These are phyloP conservation scores for Magallana gigas DNA, from an alignment of 1,140 invertebrate genomes.

Conservation along the genomic window DNA sequence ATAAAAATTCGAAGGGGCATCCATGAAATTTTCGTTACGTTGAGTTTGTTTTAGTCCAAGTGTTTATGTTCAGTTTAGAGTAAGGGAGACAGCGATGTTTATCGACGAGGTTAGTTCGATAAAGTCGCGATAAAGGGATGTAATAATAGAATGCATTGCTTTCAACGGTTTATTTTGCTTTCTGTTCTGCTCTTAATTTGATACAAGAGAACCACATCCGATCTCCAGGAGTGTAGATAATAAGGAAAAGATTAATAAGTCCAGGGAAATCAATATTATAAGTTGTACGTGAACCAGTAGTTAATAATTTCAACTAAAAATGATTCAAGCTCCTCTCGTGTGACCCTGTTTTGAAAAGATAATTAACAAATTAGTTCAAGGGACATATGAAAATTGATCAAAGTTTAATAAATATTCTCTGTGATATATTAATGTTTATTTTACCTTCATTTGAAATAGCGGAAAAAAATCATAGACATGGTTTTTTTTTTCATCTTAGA, in stretches of 20 bases:
- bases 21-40: background rate
- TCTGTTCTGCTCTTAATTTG: background rate
- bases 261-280: background rate
- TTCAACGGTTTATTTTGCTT: background rate
- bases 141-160: background rate
- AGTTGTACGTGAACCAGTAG: background rate
- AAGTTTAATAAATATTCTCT: no score
- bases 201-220: background rate
- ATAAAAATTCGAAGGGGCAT: background rate
- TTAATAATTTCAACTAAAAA: background rate
- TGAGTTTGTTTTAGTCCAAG: background rate
- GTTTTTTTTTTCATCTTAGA: no score
- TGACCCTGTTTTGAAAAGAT: no score
- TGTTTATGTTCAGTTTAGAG: background rate
- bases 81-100: background rate
- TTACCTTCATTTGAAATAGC: no score
- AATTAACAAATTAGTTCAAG: no score
- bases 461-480: no score
- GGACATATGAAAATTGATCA: no score
- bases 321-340: background rate
- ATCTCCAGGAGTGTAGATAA: background rate
- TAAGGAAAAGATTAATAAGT: background rate
- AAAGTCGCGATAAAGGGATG: no score
- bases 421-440: no score
- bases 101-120: background rate